phyloP scores from a whole-genome alignment of 2,797 vertebrate genomes.

The Gorsachius magnificus region DNA sequence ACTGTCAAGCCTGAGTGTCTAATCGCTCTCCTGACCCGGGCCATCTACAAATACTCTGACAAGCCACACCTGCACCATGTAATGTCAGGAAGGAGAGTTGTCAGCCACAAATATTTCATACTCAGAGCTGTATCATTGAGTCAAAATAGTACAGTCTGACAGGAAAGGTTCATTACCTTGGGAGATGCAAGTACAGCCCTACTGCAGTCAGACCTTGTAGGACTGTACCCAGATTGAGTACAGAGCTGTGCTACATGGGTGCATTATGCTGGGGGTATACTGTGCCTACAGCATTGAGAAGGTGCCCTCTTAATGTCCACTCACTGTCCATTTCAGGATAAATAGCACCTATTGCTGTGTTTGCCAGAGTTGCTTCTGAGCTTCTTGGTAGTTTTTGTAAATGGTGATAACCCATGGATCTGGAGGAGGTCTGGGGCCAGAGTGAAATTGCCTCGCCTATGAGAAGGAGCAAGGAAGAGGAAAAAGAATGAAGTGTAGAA shows the following conservation, averaged over 20 bases:
- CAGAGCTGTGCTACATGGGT: background rate
- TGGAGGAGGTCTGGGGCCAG: background rate
- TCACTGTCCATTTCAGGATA: background rate
- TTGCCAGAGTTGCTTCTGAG: background rate
- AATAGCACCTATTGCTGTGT: background rate
- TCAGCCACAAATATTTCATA: background rate
- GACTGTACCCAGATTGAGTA: background rate
- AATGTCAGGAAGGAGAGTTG: background rate
- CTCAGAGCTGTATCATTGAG: background rate
- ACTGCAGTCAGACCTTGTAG: background rate
- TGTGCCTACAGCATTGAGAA: background rate
- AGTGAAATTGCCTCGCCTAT: background rate
- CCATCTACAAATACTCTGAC: background rate
- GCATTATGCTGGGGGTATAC: accelerated
- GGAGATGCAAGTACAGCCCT: background rate
- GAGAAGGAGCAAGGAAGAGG: background rate
- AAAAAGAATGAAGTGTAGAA: background rate
- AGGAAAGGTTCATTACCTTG: background rate
- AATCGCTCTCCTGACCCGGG: background rate
- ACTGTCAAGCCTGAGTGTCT: background rate
- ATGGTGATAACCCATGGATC: background rate
- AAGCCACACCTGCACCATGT: too few relatives aligned
- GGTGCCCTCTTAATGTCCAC: background rate
- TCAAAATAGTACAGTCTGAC: background rate
- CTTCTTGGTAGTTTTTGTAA: background rate